Conservation (phyloP, 2,113 vertebrate species). For the Desmodus rotundus region DNA sequence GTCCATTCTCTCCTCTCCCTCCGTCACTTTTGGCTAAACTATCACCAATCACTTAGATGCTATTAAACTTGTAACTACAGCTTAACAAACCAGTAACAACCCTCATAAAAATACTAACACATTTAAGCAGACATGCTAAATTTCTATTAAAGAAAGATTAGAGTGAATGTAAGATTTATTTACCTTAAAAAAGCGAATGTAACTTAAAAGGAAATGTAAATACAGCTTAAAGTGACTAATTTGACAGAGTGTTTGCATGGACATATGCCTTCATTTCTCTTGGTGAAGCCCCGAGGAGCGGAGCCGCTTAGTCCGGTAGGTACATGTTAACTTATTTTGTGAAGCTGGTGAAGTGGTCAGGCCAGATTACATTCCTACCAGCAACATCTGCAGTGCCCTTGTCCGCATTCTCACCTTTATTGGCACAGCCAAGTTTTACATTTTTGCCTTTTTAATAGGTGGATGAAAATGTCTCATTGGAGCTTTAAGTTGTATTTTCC, state of each 20-base stretch:
- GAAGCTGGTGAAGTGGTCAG: neutral
- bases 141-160: slow-evolving; percentile 9
- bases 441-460: neutral
- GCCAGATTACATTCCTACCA: neutral
- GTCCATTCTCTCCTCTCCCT: neutral
- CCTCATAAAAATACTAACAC: slow-evolving; percentile 8
- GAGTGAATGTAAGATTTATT: slow-evolving; percentile 1
- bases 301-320: neutral
- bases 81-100: slow-evolving; percentile 7
- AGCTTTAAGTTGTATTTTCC: neutral
- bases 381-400: neutral
- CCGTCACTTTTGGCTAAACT: neutral
- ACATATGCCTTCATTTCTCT: neutral
- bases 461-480: neutral
- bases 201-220: neutral
- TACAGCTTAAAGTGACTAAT: neutral
- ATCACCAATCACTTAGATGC: neutral
- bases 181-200: neutral
- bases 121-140: neutral
- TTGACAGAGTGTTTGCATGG: neutral
- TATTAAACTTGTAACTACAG: neutral
- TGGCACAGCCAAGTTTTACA: neutral
- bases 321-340: neutral
- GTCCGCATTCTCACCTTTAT: neutral
- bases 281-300: neutral